These are phyloP conservation scores for Proales similis DNA, from an alignment of 1,140 invertebrate genomes.

Conservation along the genomic window DNA sequence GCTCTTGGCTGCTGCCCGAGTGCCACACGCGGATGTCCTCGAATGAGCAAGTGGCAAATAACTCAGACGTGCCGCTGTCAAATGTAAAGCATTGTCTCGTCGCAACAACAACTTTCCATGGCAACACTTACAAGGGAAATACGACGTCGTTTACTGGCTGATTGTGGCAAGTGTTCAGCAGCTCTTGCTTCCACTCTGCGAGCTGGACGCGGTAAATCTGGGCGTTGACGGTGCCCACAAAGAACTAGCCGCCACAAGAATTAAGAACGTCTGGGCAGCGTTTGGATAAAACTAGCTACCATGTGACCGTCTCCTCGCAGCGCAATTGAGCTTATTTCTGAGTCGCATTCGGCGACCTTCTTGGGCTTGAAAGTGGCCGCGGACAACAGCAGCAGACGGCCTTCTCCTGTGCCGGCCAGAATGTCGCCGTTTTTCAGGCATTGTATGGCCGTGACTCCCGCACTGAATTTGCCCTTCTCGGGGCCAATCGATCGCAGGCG, in stretches of 20 bases:
- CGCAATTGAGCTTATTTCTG: conserved; percentile 49
- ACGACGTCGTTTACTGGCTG: conserved; percentile 69
- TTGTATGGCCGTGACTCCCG: conserved; percentile 63
- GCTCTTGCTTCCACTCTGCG: conserved; percentile 60
- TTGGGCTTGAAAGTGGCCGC: conserved; percentile 38
- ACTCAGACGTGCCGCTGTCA: conserved; percentile 56
- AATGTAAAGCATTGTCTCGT: no score
- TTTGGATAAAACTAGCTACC: no score
- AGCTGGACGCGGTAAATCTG: conserved; percentile 74
- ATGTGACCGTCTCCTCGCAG: conserved; percentile 53
- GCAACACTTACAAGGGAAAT: conserved; percentile 66
- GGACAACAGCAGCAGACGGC: conserved; percentile 56
- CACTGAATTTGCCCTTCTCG: conserved; percentile 47
- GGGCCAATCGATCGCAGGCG: conserved; percentile 46
- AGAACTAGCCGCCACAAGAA: no score
- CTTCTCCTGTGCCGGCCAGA: conserved; percentile 73
- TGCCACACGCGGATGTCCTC: conserved; percentile 79
- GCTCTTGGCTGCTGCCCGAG: conserved; percentile 64
- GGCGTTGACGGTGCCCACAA: conserved; percentile 65
- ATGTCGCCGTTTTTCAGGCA: conserved; percentile 57
- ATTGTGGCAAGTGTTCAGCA: conserved; percentile 73
- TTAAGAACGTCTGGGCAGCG: no score
- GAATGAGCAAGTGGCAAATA: conserved; percentile 75
- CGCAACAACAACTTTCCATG: no score
- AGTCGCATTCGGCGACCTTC: conserved; percentile 55